These are phyloP conservation scores for Brachionus plicatilis DNA, from an alignment of 1,140 invertebrate species.

Conservation along the genomic window DNA sequence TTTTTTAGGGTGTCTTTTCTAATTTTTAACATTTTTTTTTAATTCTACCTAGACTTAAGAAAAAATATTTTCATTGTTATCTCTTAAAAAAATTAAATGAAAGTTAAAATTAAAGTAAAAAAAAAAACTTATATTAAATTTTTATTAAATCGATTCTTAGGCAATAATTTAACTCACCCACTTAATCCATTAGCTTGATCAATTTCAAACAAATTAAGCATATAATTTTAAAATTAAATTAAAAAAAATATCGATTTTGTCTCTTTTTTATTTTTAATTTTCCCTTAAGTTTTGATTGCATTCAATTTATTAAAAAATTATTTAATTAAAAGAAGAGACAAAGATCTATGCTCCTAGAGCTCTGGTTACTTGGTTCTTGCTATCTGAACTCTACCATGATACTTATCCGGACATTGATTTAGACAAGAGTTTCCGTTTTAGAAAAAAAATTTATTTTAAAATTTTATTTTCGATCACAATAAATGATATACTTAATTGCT, in stretches of 20 bases:
- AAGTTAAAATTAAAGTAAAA: neutral
- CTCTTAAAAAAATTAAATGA: neutral
- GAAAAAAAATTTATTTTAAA: neutral
- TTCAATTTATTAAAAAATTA: too few species aligned
- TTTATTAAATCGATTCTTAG: neutral
- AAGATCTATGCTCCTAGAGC: neutral
- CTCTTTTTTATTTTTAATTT: neutral
- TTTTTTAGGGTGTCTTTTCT: neutral
- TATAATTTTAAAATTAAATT: neutral
- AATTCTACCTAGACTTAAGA: neutral
- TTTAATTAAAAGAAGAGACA: neutral
- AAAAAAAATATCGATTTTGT: neutral
- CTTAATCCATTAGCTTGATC: neutral
- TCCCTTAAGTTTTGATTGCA: too few species aligned
- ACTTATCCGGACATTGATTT: neutral
- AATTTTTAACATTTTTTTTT: neutral
- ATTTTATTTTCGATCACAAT: neutral
- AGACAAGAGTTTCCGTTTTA: neutral
- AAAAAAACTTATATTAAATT: neutral
- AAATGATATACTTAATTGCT: neutral
- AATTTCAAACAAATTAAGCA: neutral
- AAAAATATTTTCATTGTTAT: neutral
- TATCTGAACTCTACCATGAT: neutral
- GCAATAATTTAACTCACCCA: neutral
- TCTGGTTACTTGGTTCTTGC: too few species aligned